Base-by-base conservation (phyloP, 2,888 invertebrate genomes). In the Beris morrisii region DNA sequence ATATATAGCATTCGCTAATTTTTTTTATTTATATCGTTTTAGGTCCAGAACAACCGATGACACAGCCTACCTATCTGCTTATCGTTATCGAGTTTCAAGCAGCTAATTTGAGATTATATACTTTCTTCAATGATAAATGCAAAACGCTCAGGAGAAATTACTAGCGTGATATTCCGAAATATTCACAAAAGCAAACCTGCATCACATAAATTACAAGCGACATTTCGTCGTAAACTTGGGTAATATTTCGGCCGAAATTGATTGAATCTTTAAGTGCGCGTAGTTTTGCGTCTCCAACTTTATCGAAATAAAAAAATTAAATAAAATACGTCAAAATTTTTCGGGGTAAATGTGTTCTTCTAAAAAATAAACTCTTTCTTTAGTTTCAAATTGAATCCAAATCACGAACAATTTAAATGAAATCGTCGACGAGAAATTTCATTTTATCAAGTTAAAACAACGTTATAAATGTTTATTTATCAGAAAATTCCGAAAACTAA, bases 361-460 rank as follows among this genome's bases (percentile, higher is more conserved):
- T 15, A 52, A 22, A 52, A 52, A 52, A 52, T 52, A 38, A 38
- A 38, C 38, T 38, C 38, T 38, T 38, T 38, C 38, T 38, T 38
- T 38, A 38, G 38, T 38, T 38, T 38, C 38, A 38, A 38, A 38
- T 38, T 9, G 38, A 7, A 38, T 38, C 13, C 32, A 56, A 38
- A 13, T 11, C n/a, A 44, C 45, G n/a, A 58, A 13, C 57, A 12
- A 31, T 48, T 59, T 59, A 59, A 59, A 59, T 59, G 59, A 59
- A 59, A 31, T 32, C 59, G 46, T 9, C 59, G 59, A 59, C 48
- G 59, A 48, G 48, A 59, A 50, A 31, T 48, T 13, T n/a, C 15
- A 12, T 59, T 59, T 31, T 32, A 48, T 32, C 59, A 59, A 59
- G 59, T 48, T 59, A 58, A 58, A 44, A 45, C 22, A 58, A 28